Evolutionary conservation across 2,888 invertebrate species (phyloP).

Genomic region (Sesamia inferens): DNA sequence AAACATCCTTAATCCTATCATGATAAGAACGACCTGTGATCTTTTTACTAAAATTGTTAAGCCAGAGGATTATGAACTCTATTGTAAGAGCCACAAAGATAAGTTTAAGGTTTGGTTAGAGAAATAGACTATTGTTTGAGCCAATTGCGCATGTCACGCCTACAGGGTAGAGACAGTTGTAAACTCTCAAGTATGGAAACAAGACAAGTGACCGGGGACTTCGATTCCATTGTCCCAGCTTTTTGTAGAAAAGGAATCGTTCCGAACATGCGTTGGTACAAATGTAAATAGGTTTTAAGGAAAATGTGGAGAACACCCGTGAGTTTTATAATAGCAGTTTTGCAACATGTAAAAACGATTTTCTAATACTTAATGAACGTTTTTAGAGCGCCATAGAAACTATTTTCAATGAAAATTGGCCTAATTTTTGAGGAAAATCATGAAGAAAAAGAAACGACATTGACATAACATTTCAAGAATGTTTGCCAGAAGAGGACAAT

Average conservation of each 20-base stretch:
- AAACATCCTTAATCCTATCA: constrained; percentile 5
- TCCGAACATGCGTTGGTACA: constrained; percentile 21
- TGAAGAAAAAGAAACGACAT: neutral
- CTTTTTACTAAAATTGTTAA: no score
- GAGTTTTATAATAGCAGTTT: neutral
- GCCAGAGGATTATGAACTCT: constrained; percentile 21
- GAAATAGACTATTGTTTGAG: constrained; percentile 40
- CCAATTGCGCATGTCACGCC: constrained; percentile 59
- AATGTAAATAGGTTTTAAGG: constrained; percentile 44
- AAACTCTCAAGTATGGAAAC: constrained; percentile 61
- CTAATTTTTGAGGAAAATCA: neutral
- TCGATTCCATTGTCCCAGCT: constrained; percentile 74
- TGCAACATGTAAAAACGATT: neutral
- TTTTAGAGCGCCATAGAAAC: neutral
- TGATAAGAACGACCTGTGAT: no score
- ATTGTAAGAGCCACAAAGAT: fast-evolving
- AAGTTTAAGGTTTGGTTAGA: neutral
- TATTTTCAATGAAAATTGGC: neutral
- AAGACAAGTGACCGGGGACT: constrained; percentile 71
- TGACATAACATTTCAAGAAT: neutral
- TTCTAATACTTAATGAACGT: neutral
- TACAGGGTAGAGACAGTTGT: constrained; percentile 68
- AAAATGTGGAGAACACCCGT: constrained; percentile 32
- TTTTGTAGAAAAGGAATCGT: constrained; percentile 59
- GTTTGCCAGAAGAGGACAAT: no score